Evolutionary conservation across 2,113 vertebrate species (phyloP).

Genomic region (Paracanthobrama guichenoti): DNA sequence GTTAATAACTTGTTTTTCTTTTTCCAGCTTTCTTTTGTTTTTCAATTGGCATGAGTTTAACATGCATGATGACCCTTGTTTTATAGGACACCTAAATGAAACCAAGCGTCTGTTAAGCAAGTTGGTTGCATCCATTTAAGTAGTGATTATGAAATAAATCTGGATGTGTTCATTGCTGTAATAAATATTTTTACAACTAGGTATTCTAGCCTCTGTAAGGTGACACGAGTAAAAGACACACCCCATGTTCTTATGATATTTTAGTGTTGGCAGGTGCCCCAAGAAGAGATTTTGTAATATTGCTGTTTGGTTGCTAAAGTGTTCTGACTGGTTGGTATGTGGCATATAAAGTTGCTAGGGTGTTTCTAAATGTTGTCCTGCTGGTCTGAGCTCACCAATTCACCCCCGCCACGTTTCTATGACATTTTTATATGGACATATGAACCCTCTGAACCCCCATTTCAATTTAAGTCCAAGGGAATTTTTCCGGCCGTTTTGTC

Average conservation of each 20-base stretch:
- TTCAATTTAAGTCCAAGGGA: not conserved
- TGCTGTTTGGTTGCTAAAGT: not conserved
- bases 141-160: not conserved
- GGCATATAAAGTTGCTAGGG: too few species aligned
- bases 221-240: not conserved
- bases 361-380: not conserved
- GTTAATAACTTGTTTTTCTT: not conserved
- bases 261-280: not conserved
- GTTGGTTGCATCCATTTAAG: not conserved
- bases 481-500: not conserved
- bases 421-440: constrained; percentile 8
- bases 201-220: too few species aligned
- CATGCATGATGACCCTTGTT: not conserved
- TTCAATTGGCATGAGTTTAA: not conserved
- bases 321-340: too few species aligned
- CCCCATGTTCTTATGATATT: not conserved
- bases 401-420: too few species aligned
- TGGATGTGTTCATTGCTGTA: too few species aligned
- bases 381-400: not conserved
- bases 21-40: constrained; percentile 4
- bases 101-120: not conserved
- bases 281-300: not conserved
- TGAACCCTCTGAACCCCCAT: not conserved
- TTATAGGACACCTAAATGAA: not conserved
- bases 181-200: not conserved